Conservation (phyloP, 2,113 vertebrate species). For the Anoplopoma fimbria region DNA sequence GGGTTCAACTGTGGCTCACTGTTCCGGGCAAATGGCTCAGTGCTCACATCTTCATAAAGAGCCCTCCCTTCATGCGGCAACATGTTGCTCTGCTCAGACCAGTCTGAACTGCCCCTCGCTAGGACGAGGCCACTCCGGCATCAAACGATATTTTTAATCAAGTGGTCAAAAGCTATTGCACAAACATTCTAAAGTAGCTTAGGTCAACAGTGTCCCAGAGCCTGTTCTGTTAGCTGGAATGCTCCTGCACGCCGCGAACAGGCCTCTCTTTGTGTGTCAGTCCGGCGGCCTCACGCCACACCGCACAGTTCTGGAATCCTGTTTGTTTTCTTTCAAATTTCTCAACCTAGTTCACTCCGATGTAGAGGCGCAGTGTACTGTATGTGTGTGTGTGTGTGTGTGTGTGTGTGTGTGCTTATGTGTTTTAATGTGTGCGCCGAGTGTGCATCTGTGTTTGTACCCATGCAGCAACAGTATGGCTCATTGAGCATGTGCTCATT, state of each 20-base stretch:
- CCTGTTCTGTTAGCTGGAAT: slow-evolving; percentile 85
- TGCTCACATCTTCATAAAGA: slow-evolving; percentile 51
- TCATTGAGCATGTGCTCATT: slow-evolving; percentile 73
- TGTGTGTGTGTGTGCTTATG: slow-evolving; percentile 4
- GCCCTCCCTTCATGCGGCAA: slow-evolving; percentile 69
- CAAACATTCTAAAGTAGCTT: slow-evolving; percentile 90
- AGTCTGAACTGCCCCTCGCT: slow-evolving; percentile 82
- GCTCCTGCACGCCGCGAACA: slow-evolving; percentile 73
- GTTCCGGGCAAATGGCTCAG: slow-evolving; percentile 40
- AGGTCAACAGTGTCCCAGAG: slow-evolving; percentile 84
- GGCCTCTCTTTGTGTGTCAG: slow-evolving; percentile 82
- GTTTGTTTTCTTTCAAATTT: slow-evolving; percentile 86
- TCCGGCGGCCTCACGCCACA: slow-evolving; percentile 80
- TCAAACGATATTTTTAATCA: slow-evolving; percentile 89
- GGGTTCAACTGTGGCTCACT: slow-evolving; percentile 40
- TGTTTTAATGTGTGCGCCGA: slow-evolving; percentile 49
- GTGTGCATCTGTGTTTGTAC: slow-evolving; percentile 68
- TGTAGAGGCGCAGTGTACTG: slow-evolving; percentile 66
- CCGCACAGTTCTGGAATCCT: slow-evolving; percentile 82
- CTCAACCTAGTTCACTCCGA: slow-evolving; percentile 74
- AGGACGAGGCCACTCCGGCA: slow-evolving; percentile 76
- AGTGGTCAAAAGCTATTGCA: slow-evolving; percentile 86
- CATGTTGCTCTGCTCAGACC: slow-evolving; percentile 81
- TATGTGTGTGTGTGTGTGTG: slow-evolving; percentile 18
- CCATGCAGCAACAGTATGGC: slow-evolving; percentile 67